A percentile compares a stretch with the other conserved stretches of the same genome.
Conservation (phyloP, 23 tunicate species). For the Oikopleura albicans region DNA sequence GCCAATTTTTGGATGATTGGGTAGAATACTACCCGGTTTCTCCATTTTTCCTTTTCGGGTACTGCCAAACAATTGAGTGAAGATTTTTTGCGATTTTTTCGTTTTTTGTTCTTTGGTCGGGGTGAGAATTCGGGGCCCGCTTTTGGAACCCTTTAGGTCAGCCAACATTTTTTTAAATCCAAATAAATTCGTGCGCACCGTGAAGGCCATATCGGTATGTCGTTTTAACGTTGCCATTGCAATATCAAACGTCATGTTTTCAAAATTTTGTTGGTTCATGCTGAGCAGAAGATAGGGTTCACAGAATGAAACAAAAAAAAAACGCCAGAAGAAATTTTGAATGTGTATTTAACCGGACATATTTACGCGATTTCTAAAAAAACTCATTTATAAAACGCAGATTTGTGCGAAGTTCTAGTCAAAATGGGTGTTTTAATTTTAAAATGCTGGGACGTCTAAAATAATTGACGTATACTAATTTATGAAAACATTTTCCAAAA, state of each 20-base stretch:
- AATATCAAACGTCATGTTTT: constrained; percentile 40
- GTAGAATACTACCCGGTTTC: background rate
- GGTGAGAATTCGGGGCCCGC: background rate
- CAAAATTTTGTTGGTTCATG: constrained; percentile 87
- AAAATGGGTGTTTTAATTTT: too few relatives aligned
- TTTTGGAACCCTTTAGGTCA: constrained; percentile 32
- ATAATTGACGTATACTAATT: too few relatives aligned
- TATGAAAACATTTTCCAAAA: too few relatives aligned
- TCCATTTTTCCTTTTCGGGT: background rate
- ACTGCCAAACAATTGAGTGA: background rate
- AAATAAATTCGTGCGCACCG: background rate
- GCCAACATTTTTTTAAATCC: constrained; percentile 68
- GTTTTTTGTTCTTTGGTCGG: background rate
- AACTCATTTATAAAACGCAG: too few relatives aligned
- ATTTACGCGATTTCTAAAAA: too few relatives aligned
- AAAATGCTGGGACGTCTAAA: too few relatives aligned
- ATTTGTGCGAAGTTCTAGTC: too few relatives aligned
- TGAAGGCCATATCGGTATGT: background rate
- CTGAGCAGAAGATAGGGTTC: too few relatives aligned
- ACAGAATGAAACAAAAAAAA: too few relatives aligned
- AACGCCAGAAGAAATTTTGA: too few relatives aligned
- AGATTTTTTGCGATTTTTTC: background rate
- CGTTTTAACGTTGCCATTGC: constrained; percentile 37
- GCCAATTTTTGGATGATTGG: background rate
- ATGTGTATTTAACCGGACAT: too few relatives aligned